Base-by-base conservation (phyloP, 2,113 vertebrate species). In the Indicator indicator region DNA sequence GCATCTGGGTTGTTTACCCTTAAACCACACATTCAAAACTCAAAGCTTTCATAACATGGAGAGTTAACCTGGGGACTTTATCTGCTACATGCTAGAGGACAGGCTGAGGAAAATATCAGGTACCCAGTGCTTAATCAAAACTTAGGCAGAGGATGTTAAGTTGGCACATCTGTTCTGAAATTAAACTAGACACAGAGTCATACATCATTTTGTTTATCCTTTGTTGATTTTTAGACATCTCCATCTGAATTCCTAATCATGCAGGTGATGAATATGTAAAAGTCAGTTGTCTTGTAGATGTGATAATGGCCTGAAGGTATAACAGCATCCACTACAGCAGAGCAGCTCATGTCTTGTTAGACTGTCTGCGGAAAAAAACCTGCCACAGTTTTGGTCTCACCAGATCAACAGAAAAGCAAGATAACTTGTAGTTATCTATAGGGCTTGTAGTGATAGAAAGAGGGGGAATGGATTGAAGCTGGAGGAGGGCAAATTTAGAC, bases 191-290 rank as follows among this genome's bases (percentile, higher is more conserved):
- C 62, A 73, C 27, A 63, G 0, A 59, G 19, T 87, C 50, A 84
- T 68, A 62, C 64, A 6, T 88, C 64, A 71, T 77, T 87, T 64
- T 87, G 33, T 79, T 95, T 83, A 79, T 77, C 28, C 21, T 94
- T 77, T 89, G 52, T 42, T 93, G 79, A 88, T 89, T 83, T 95
- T 48, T 62, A 83, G 87, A 50, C 30, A 74, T 52, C 33, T 88
- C 38, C 74, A 74, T 71, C 36, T 77, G 68, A 74, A 60, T 96
- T 92, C 91, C 56, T 73, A 67, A 88, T 68, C 72, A 7, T 18
- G n/a, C 16, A 60, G 65, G 23, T 73, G 60, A 85, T 85, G 77
- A 89, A 77, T 88, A 60, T 55, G 18, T 83, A 67, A 42, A 65
- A 89, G 75, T 70, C 10, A 0, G n/a, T 77, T 74, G 16, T 83